phyloP scores from a whole-genome alignment of 2,797 vertebrate species.

The Xenentodon cancila region DNA sequence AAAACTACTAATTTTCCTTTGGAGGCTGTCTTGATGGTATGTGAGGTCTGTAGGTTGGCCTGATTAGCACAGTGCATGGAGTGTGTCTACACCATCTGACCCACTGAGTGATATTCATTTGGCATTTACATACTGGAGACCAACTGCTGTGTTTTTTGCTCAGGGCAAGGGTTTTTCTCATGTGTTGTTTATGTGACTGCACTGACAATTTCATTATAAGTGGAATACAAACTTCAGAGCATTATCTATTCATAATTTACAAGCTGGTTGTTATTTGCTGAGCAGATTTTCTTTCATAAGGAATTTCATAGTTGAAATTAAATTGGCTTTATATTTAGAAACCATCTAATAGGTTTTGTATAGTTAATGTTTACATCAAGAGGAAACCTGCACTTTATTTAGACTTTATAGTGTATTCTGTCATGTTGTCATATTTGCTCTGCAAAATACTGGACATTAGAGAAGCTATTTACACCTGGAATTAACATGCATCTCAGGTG shows the following conservation, averaged over 20 bases:
- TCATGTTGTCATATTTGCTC: too few species aligned
- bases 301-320: slow-evolving; percentile 20
- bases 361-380: too few species aligned
- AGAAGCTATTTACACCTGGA: too few species aligned
- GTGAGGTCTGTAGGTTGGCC: slow-evolving; percentile 74
- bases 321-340: not conserved
- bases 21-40: slow-evolving; percentile 74
- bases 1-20: slow-evolving; percentile 73
- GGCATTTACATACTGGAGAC: slow-evolving; percentile 79
- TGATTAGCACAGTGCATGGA: slow-evolving; percentile 76
- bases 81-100: slow-evolving; percentile 82
- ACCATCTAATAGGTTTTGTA: slow-evolving; percentile 9
- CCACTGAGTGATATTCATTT: slow-evolving; percentile 79
- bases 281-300: not conserved
- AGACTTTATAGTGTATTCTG: too few species aligned
- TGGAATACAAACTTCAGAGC: slow-evolving; percentile 39
- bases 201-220: slow-evolving; percentile 63
- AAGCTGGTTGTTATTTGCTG: slow-evolving; percentile 17
- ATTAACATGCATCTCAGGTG: too few species aligned
- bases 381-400: too few species aligned
- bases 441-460: too few species aligned
- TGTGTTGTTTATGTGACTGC: slow-evolving; percentile 72
- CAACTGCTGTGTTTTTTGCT: slow-evolving; percentile 75
- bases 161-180: slow-evolving; percentile 71
- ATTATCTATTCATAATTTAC: slow-evolving; percentile 56